phyloP scores from a whole-genome alignment of 1,140 invertebrate genomes.

The Macrobrachium rosenbergii region DNA sequence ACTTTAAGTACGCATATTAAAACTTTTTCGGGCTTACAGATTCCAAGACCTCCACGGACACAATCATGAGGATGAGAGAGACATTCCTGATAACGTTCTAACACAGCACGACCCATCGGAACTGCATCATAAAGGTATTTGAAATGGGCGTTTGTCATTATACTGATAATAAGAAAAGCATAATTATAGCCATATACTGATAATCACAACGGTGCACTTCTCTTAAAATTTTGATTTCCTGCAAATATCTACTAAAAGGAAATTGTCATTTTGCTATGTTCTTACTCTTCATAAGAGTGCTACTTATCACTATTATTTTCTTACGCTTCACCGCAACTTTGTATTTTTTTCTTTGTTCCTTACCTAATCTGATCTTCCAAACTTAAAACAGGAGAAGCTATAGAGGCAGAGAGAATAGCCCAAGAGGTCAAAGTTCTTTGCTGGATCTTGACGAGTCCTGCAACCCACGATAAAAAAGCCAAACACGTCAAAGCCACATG shows the following conservation, averaged over 20 bases:
- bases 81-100: conserved; percentile 26
- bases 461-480: conserved; percentile 90
- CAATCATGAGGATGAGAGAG: not conserved
- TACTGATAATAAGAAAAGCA: not conserved
- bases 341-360: not conserved
- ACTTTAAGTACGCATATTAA: too few relatives aligned
- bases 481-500: conserved; percentile 87
- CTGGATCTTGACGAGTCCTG: conserved; percentile 95
- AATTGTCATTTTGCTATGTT: too few relatives aligned
- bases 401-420: conserved; percentile 73
- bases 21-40: not conserved
- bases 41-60: not conserved
- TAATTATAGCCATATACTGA: not conserved
- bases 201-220: not conserved
- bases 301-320: too few relatives aligned
- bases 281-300: too few relatives aligned
- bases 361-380: not conserved
- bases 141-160: not conserved
- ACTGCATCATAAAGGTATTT: conserved; percentile 20
- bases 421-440: conserved; percentile 86
- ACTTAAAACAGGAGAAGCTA: conserved; percentile 16
- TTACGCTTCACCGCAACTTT: too few relatives aligned
- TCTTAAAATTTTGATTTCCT: too few relatives aligned
- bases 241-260: too few relatives aligned
- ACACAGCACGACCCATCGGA: conserved; percentile 24